Conservation (phyloP, 2,797 vertebrate species). For the Acomys russatus region DNA sequence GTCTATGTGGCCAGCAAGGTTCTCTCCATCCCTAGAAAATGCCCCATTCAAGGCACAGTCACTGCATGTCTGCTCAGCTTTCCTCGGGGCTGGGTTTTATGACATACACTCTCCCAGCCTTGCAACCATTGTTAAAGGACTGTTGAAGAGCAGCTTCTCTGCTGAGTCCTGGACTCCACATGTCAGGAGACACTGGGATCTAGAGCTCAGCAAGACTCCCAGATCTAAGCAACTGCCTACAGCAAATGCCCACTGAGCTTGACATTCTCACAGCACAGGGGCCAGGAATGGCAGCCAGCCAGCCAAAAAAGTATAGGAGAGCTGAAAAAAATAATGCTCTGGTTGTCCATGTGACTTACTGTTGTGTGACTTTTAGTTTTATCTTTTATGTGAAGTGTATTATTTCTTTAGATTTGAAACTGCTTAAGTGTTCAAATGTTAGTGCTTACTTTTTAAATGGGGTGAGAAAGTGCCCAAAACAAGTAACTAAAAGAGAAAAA, state of each 20-base stretch:
- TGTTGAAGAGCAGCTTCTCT: not conserved
- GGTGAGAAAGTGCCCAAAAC: not conserved
- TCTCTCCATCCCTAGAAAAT: not conserved
- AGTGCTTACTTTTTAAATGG: not conserved
- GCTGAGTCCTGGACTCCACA: not conserved
- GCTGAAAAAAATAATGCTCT: not conserved
- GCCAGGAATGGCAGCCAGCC: not conserved
- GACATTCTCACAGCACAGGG: fast-evolving
- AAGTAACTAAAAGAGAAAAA: not conserved
- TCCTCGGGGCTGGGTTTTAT: not conserved
- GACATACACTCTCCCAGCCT: not conserved
- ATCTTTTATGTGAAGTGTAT: not conserved
- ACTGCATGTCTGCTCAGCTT: not conserved
- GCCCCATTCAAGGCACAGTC: not conserved
- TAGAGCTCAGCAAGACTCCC: not conserved
- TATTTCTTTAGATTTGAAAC: constrained; percentile 6
- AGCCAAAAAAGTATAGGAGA: not conserved
- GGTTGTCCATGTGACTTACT: not conserved
- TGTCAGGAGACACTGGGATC: not conserved
- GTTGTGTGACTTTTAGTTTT: not conserved
- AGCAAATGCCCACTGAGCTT: not conserved
- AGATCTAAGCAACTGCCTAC: not conserved
- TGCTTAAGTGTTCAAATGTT: constrained; percentile 11
- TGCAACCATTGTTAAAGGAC: not conserved
- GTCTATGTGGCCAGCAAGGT: not conserved